Evolutionary conservation across 2,888 invertebrate species (phyloP), one percentile per base, ranked within the genome.

Genomic region (Altica lythri): DNA sequence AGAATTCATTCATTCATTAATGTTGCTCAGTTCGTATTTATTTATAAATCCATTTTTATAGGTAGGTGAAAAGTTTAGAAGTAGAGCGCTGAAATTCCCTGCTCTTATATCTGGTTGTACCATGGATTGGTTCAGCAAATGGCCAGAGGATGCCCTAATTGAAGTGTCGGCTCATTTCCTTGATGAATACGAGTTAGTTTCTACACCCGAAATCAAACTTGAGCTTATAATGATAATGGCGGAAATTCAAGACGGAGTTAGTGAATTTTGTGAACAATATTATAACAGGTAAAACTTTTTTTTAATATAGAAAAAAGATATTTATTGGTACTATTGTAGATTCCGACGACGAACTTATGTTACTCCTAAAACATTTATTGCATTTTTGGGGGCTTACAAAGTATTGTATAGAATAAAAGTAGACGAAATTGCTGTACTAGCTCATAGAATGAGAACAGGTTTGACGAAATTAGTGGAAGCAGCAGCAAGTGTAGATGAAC

Each of bases 101-200:
- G 94, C 91, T 3, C 79, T 95, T 8, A 93, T 94, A 70, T 93
- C 93, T 8, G 94, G 94, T 0, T 93, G 92, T 63, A 91, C 89
- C 0, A 90, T 94, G 78, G 91, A 94, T 73, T 95, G 94, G 94
- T 94, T 94, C 77, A 88, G 86, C 65, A 85, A 86, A 62, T 95
- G 94, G 94, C 94, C 95, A 0, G 84, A 80, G 70, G 90, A 88
- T 72, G 95, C 93, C 0, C 77, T 95, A 8, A 83, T 89, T 54
- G 92, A 89, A 65, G 94, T 95, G 0, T 88, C 92, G 0, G 78
- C 84, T 38, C 90, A 93, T 76, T 91, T 90, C 72, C 75, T 95
- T 40, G 72, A 75, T 3, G 80, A 83, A 4, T 92, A 86, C 64
- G 73, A 83, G 6, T 79, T 89, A 1, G 73, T 77, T 0, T 67